phyloP scores from a whole-genome alignment of 2,113 vertebrate genomes.

The Triplophysa tibetana region DNA sequence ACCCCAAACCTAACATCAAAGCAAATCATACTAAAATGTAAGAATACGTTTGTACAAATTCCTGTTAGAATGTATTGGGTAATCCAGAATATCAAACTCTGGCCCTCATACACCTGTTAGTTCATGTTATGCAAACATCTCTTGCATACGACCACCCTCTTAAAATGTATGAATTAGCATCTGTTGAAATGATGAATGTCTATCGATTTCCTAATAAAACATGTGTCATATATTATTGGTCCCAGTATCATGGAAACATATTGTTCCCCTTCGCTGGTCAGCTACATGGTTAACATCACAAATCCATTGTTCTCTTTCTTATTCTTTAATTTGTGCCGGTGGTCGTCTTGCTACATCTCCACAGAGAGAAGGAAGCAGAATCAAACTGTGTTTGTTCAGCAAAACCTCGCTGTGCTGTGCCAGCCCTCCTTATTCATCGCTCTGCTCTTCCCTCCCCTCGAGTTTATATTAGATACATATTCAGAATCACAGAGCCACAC shows the following conservation, averaged over 20 bases:
- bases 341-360: slow-evolving; percentile 28
- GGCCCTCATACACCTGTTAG: neutral
- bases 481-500: neutral
- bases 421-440: neutral
- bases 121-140: neutral
- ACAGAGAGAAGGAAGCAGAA: slow-evolving; percentile 14
- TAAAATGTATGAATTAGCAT: neutral
- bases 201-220: slow-evolving; percentile 10
- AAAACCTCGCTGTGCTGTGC: slow-evolving; percentile 12
- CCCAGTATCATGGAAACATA: slow-evolving; percentile 14
- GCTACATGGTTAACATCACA: slow-evolving; percentile 36
- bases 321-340: slow-evolving; percentile 41
- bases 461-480: neutral
- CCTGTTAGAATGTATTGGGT: no score
- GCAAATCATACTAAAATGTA: no score
- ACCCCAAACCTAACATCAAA: no score
- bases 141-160: no score
- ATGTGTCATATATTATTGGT: slow-evolving; percentile 35
- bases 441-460: slow-evolving; percentile 22
- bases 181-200: slow-evolving; percentile 32
- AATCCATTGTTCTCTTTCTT: slow-evolving; percentile 38
- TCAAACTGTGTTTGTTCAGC: slow-evolving; percentile 38
- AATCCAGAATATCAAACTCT: no score
- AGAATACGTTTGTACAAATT: no score
- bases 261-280: slow-evolving; percentile 6